Conservation (phyloP, 53 echinoderm and acorn worm species). For the Crossaster papposus region DNA sequence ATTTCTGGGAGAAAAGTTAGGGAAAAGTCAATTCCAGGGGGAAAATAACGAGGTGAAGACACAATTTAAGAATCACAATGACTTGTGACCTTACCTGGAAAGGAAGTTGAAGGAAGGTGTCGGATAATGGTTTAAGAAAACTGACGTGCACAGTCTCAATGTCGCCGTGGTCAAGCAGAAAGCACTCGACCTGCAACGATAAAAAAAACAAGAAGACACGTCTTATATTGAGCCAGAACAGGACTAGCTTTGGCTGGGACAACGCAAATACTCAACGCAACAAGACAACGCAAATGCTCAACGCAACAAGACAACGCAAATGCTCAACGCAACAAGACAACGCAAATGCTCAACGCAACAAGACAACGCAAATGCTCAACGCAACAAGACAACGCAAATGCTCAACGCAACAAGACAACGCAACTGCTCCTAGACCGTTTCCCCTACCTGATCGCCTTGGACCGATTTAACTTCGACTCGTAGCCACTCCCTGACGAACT, state of each 20-base stretch:
- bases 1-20: too few species aligned
- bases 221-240: background rate
- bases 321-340: too few species aligned
- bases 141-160: slow-evolving; percentile 1
- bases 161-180: slow-evolving; percentile 63
- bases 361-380: too few species aligned
- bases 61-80: too few species aligned
- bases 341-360: too few species aligned
- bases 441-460: slow-evolving; percentile 25
- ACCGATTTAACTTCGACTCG: slow-evolving; percentile 41
- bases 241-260: background rate
- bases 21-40: too few species aligned
- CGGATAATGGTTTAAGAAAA: slow-evolving; percentile 49
- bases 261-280: background rate
- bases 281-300: too few species aligned
- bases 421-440: background rate
- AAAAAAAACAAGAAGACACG: background rate
- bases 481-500: slow-evolving; percentile 51
- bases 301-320: too few species aligned
- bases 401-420: too few species aligned
- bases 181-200: slow-evolving; percentile 40
- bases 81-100: slow-evolving; percentile 53
- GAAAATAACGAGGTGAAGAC: background rate
- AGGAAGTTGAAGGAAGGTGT: slow-evolving; percentile 39
- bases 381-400: too few species aligned